Evolutionary conservation across 1,140 invertebrate species (phyloP).

Genomic region (Caenorhabditis briggsae): DNA sequence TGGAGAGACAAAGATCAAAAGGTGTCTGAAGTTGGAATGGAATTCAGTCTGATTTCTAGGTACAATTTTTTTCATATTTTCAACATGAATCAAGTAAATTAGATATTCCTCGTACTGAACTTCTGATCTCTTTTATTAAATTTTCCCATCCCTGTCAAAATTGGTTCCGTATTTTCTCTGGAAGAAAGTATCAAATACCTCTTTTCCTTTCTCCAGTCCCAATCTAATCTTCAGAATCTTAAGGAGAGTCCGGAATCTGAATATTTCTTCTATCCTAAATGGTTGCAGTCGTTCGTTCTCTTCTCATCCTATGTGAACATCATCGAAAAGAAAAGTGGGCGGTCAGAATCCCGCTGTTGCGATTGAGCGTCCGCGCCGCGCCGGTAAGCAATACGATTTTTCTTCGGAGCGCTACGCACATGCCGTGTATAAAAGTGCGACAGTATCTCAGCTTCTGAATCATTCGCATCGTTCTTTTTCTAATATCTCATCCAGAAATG

Average conservation of each 20-base stretch:
- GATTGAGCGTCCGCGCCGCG: conserved; percentile 36
- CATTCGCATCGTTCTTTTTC: conserved; percentile 32
- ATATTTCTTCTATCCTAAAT: not conserved
- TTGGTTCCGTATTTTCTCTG: not conserved
- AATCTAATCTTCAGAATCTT: conserved; percentile 14
- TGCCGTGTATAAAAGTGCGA: conserved; percentile 46
- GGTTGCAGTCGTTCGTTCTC: not conserved
- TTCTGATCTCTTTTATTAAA: not conserved
- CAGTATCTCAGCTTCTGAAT: conserved; percentile 20
- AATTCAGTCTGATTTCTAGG: too few relatives aligned
- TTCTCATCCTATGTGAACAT: conserved; percentile 24
- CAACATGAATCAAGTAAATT: too few relatives aligned
- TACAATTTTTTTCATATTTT: too few relatives aligned
- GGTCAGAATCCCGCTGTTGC: conserved; percentile 38
- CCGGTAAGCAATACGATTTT: conserved; percentile 54
- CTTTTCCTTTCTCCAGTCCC: not conserved
- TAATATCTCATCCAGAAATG: conserved; percentile 55
- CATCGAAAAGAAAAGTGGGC: conserved; percentile 24
- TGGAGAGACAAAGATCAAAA: not conserved
- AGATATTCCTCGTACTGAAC: not conserved
- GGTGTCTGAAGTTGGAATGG: not conserved
- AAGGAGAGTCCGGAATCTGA: not conserved
- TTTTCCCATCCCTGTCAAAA: not conserved
- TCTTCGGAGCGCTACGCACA: conserved; percentile 41
- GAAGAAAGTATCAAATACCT: conserved; percentile 19